Evolutionary conservation across 30 jellyfish, hydroid and myxozoan species (phyloP), one percentile per base, ranked within the genome.

Genomic region (Aurelia sp.): DNA sequence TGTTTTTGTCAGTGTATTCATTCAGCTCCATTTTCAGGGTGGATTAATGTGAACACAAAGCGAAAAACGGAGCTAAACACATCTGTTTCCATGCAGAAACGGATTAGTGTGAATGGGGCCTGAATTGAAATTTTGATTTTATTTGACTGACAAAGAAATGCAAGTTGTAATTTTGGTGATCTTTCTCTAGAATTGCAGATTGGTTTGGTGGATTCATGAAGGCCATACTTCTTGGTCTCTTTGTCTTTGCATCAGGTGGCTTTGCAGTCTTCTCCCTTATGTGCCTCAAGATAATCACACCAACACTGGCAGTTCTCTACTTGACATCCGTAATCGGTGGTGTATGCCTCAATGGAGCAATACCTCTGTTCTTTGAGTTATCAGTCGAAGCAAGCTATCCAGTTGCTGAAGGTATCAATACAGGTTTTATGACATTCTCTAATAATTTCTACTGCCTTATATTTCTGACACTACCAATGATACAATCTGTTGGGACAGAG

Each of bases 331-430:
- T 89, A 21, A 40, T 90, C 50, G 99, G 99, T 33, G 99, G 99
- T 1, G 62, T 96, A 27, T 90, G 99, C 70, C 78, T 96, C 33
- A 96, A 96, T 70, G 99, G 99, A 18, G 96, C 99, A 16, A 96
- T 96, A 6, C 99, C 99, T 19, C 85, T 96, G 22, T 96, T 96
- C 82, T 96, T 96, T 82, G 99, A 96, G 80, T 87, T 96, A 55
- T 92, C 99, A 20, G 99, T 96, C 9, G 99, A 96, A 51, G 91
- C 99, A 4, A 96, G 99, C 70, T 96, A 96, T 72, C 99, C 99
- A 15, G 98, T 96, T 5, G 98, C 99, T 18, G 99, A 96, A 76
- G 99, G 99, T 11, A 82, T 96, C 67, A 96, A 96, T 70, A 96
- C 99, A 12, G 98, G 99, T 17, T 97, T 96, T 40, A 96, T 96